Evolutionary conservation across 2,113 vertebrate genomes (phyloP).

Genomic region (Piaya cayana): DNA sequence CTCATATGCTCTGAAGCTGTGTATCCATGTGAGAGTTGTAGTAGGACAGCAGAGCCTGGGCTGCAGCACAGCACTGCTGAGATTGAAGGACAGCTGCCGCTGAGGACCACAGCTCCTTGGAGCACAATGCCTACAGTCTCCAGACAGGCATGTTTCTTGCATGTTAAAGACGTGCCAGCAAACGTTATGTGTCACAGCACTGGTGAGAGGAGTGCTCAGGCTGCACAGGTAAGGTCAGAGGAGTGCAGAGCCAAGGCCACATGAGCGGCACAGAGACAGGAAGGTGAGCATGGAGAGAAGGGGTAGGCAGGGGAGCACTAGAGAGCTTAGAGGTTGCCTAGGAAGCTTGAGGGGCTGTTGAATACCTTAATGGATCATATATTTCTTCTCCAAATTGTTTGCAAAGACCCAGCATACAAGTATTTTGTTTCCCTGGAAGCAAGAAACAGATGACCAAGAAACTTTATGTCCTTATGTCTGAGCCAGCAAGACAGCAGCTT

Average conservation of each 20-base stretch:
- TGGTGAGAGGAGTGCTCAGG: rapidly evolving
- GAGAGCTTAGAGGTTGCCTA: background rate
- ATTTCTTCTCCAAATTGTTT: background rate
- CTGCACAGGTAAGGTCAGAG: rapidly evolving
- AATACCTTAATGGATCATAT: rapidly evolving
- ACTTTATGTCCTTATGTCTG: background rate
- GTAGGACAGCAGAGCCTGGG: background rate
- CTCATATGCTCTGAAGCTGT: background rate
- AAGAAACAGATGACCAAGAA: background rate
- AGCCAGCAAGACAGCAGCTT: background rate
- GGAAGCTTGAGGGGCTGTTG: background rate
- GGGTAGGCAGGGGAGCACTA: background rate
- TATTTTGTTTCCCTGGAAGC: background rate
- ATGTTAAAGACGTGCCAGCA: background rate
- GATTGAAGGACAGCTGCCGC: background rate
- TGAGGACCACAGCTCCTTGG: rapidly evolving
- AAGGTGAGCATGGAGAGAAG: rapidly evolving
- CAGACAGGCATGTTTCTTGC: background rate
- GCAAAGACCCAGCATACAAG: rapidly evolving
- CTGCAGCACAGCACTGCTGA: rapidly evolving
- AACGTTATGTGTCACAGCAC: background rate
- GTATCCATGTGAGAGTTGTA: background rate
- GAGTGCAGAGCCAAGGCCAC: background rate
- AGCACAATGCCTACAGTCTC: rapidly evolving
- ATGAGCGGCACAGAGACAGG: rapidly evolving